These are phyloP conservation scores for Oscheius sp. DNA, from an alignment of 2,888 invertebrate species.

Conservation along the genomic window DNA sequence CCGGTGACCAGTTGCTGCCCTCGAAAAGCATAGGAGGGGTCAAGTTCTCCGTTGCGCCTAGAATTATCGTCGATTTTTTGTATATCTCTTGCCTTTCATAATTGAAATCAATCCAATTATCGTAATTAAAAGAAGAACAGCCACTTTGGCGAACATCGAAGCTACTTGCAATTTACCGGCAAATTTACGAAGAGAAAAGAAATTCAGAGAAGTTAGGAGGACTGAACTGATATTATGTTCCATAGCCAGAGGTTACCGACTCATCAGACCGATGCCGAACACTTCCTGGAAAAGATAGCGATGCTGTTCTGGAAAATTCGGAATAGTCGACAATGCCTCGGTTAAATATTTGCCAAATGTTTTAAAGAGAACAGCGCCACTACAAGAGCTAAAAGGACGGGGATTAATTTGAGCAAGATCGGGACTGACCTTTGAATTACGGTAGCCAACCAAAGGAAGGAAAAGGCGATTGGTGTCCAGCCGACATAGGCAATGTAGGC, in stretches of 20 bases:
- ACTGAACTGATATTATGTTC: slow-evolving; percentile 35
- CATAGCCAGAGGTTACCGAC: slow-evolving; percentile 38
- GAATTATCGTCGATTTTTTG: neutral
- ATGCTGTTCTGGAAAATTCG: slow-evolving; percentile 36
- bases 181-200: slow-evolving; percentile 52
- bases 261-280: slow-evolving; percentile 50
- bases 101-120: slow-evolving; percentile 48
- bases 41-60: slow-evolving; percentile 40
- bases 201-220: slow-evolving; percentile 49
- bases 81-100: slow-evolving; percentile 39
- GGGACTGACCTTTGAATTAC: slow-evolving; percentile 51
- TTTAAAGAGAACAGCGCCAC: slow-evolving; percentile 48
- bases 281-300: slow-evolving; percentile 37
- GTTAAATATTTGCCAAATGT: slow-evolving; percentile 56
- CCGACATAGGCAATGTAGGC: slow-evolving; percentile 56
- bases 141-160: slow-evolving; percentile 51
- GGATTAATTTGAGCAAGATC: too few species aligned
- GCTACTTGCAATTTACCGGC: slow-evolving; percentile 51
- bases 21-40: slow-evolving; percentile 42
- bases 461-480: slow-evolving; percentile 56
- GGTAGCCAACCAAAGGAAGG: slow-evolving; percentile 52
- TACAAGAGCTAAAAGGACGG: slow-evolving; percentile 43
- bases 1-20: slow-evolving; percentile 42
- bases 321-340: slow-evolving; percentile 45
- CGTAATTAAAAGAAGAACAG: slow-evolving; percentile 47